phyloP scores from a whole-genome alignment of 2,113 vertebrate species.

The Uria lomvia region DNA sequence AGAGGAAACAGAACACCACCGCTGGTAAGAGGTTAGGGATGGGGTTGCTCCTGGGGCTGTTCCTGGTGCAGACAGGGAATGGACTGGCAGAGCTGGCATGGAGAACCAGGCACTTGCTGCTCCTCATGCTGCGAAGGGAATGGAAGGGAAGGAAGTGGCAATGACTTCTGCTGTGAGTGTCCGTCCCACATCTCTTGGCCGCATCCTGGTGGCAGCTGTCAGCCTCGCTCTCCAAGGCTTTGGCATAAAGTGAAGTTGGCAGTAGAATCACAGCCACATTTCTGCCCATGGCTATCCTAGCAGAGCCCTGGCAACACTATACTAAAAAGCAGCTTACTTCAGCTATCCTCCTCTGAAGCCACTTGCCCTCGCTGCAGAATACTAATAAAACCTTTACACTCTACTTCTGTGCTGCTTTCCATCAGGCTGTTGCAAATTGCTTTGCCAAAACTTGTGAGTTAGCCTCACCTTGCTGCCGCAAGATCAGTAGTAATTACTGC shows the following conservation, averaged over 20 bases:
- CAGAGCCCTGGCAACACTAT: background rate
- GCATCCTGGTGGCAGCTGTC: background rate
- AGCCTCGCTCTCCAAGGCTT: background rate
- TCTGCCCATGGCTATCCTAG: background rate
- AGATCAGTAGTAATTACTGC: slow-evolving; percentile 8
- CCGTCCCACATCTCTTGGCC: background rate
- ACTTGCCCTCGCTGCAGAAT: background rate
- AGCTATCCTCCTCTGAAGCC: background rate
- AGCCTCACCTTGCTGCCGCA: background rate
- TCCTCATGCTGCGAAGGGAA: background rate
- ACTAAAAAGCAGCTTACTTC: background rate
- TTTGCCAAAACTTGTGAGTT: background rate
- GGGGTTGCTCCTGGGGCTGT: background rate
- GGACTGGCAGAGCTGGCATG: background rate
- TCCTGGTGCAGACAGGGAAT: background rate
- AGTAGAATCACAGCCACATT: background rate
- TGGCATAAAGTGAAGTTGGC: background rate
- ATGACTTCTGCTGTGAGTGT: background rate
- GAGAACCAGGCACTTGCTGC: background rate
- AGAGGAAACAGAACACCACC: background rate
- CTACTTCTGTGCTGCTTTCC: background rate
- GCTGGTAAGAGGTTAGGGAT: background rate
- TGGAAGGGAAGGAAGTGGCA: background rate
- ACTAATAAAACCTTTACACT: background rate
- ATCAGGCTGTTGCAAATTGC: background rate